Base-by-base conservation (phyloP, 2,797 vertebrate genomes). In the Myripristis jacobus region DNA sequence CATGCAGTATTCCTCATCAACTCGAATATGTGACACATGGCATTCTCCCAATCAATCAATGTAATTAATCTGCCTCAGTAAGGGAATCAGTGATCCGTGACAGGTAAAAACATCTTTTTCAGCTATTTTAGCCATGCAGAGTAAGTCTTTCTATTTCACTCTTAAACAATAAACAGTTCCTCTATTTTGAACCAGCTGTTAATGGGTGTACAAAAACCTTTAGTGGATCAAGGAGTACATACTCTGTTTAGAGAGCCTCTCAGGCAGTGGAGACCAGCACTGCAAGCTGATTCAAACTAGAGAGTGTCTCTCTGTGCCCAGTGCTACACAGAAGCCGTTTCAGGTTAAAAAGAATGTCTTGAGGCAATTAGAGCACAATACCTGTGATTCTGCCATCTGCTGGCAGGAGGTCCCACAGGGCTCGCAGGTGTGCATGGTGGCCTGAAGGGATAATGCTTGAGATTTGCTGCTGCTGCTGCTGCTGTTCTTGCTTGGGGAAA, bases 331-430 rank as follows among this genome's bases (percentile, higher is more conserved):
- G 44, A 53, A 41, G 16, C 2, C 10, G 25, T 44, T 67, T 60
- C 1, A 0, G 19, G 24, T 55, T 36, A 19, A 66, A 63, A 16
- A 70, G 29, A 55, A 47, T 24, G 3, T 27, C 64, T 61, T 6
- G 5, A 55, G 56, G 75, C 31, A 27, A 22, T 43, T 43, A 12
- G 31, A 1, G 22, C 29, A 47, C 4, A 3, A 36, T 88, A 93
- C 91, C 90, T 92, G 89, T 74, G 86, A 84, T 61, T 88, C 76
- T 75, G 80, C 86, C 87, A 91, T 88, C 79, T 89, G 88, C 38
- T 84, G 73, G 74, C 81, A 80, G 77, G 75, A 63, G 0, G 82
- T 83, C 63, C 68, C 81, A 44, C 67, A 18, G 44, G 86, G 70
- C 13, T 85, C 80, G 66, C 76, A 84, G 70, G 77, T 73, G 79